phyloP scores from a whole-genome alignment of 2,113 vertebrate species.

The Catharus minimus region DNA sequence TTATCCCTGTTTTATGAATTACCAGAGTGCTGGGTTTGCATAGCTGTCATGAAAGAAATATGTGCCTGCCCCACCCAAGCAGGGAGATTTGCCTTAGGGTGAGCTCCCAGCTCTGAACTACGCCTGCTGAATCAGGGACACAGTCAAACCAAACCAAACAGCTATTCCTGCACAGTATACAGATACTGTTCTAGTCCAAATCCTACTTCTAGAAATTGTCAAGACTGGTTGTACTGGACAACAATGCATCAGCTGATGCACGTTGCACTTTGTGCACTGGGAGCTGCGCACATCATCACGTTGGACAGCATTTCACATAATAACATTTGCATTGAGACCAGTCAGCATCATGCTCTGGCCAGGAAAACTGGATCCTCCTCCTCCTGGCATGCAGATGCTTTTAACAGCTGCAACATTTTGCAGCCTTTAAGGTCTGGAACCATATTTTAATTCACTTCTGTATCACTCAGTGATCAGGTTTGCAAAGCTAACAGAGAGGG shows the following conservation, averaged over 20 bases:
- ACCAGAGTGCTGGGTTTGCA: not conserved
- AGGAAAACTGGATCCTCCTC: not conserved
- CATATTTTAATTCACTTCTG: not conserved
- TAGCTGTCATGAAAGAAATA: constrained; percentile 1
- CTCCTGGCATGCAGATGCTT: not conserved
- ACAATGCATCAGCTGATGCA: not conserved
- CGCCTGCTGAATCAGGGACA: not conserved
- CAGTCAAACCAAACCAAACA: not conserved
- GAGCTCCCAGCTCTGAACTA: not conserved
- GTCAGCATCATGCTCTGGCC: not conserved
- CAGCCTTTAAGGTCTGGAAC: not conserved
- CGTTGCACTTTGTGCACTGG: accelerated
- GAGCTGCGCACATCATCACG: not conserved
- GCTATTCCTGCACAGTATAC: accelerated
- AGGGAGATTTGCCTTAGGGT: not conserved
- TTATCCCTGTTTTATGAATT: not conserved
- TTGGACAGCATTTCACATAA: not conserved
- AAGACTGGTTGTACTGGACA: not conserved
- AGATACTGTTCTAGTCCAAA: not conserved
- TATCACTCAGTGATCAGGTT: accelerated
- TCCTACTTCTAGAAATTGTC: not conserved
- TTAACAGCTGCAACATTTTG: not conserved
- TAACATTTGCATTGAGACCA: not conserved
- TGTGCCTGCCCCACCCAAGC: not conserved
- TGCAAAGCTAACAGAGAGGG: not conserved